These are phyloP conservation scores for Hylia prasina DNA, from an alignment of 2,113 vertebrate genomes.

Conservation along the genomic window DNA sequence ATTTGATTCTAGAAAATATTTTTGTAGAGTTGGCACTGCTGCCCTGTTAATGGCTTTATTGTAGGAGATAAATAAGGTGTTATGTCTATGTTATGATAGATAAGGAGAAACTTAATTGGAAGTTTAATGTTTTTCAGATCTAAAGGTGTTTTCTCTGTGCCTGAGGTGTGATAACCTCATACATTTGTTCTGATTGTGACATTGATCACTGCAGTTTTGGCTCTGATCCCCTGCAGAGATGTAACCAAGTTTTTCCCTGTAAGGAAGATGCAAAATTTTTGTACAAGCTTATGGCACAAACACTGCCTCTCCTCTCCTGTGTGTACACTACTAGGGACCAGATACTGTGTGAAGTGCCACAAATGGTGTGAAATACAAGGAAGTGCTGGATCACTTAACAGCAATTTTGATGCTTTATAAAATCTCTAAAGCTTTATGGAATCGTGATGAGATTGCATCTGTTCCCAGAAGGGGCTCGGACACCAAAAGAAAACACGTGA, in stretches of 20 bases:
- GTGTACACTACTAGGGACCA: neutral
- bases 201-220: neutral
- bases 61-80: neutral
- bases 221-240: neutral
- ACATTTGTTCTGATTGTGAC: neutral
- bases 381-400: neutral
- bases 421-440: neutral
- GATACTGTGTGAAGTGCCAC: neutral
- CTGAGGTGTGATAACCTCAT: neutral
- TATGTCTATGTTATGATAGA: neutral
- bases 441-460: neutral
- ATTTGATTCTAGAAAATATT: neutral
- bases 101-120: neutral
- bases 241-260: neutral
- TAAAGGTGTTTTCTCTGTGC: neutral
- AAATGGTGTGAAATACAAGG: neutral
- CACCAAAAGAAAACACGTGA: neutral
- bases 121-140: neutral
- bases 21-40: neutral
- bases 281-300: neutral
- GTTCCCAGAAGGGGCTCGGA: neutral
- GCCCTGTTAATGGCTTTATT: neutral
- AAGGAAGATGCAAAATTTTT: neutral
- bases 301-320: neutral
- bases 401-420: neutral